These are phyloP conservation scores for Myrmophylax atrothorax DNA, from an alignment of 2,113 vertebrate genomes.

Conservation along the genomic window DNA sequence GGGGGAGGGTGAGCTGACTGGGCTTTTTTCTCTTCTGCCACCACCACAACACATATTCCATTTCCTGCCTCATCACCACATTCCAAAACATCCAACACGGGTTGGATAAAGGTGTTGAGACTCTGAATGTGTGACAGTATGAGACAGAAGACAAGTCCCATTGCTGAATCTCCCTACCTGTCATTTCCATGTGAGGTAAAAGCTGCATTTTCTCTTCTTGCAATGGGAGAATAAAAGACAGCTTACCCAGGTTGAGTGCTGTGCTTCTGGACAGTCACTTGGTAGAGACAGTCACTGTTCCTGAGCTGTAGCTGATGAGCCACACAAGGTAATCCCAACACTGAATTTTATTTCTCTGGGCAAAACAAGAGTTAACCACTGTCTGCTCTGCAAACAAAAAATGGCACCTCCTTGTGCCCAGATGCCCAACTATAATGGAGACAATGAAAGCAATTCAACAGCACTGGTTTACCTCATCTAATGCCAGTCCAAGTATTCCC, in stretches of 20 bases:
- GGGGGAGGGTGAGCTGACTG: not conserved
- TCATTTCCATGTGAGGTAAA: not conserved
- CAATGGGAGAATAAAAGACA: not conserved
- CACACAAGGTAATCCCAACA: not conserved
- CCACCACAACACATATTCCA: accelerated
- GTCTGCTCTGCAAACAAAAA: not conserved
- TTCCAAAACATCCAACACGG: not conserved
- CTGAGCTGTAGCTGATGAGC: not conserved
- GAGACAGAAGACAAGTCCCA: not conserved
- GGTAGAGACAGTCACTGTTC: not conserved
- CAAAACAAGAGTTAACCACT: conserved; percentile 27
- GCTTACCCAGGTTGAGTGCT: not conserved
- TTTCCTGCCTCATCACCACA: not conserved
- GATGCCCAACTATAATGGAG: not conserved
- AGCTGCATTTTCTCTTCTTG: not conserved
- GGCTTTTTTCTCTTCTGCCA: not conserved
- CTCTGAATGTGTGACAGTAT: not conserved
- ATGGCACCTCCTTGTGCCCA: conserved; percentile 30
- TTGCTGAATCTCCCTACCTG: not conserved
- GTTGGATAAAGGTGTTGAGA: not conserved
- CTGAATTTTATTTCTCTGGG: not conserved
- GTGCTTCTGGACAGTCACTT: not conserved
- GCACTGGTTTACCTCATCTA: conserved; percentile 35
- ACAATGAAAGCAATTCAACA: conserved; percentile 43
- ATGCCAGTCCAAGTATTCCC: conserved; percentile 48